Percentiles rank a stretch among this genome's conserved stretches.
These are phyloP conservation scores for Cephalopholis sonnerati DNA, from an alignment of 2,113 vertebrate genomes.

Conservation along the genomic window DNA sequence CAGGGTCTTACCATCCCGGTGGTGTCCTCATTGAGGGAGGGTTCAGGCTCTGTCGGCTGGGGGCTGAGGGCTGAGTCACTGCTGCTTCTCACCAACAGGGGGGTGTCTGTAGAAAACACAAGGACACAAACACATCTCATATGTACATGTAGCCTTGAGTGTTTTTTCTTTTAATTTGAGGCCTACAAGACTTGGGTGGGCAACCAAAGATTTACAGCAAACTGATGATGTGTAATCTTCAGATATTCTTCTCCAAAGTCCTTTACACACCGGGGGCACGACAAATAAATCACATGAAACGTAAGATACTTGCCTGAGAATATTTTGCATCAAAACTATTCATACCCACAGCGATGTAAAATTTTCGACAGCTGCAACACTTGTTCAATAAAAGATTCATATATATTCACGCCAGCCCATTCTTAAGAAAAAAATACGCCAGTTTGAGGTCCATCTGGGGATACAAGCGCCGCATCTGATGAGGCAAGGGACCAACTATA, in stretches of 20 bases:
- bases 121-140: background rate
- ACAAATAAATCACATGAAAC: too few species aligned
- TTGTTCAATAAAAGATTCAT: too few species aligned
- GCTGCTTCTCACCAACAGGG: slow-evolving; percentile 95
- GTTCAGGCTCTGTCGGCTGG: slow-evolving; percentile 80
- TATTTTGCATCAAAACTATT: too few species aligned
- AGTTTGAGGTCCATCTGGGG: too few species aligned
- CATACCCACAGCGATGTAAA: too few species aligned
- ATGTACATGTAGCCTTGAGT: background rate
- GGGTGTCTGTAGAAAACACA: slow-evolving; percentile 87
- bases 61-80: slow-evolving; percentile 91
- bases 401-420: too few species aligned
- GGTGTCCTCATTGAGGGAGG: slow-evolving; percentile 79
- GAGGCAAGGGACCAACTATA: too few species aligned
- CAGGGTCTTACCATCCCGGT: slow-evolving; percentile 64
- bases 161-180: background rate
- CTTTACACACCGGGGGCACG: too few species aligned
- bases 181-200: background rate
- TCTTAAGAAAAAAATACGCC: too few species aligned
- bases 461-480: too few species aligned
- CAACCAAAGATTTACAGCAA: background rate
- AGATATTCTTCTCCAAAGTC: background rate
- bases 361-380: too few species aligned
- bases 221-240: background rate
- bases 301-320: too few species aligned